Base-by-base conservation (phyloP, 1,140 invertebrate species). In the Doryteuthis pealeii region DNA sequence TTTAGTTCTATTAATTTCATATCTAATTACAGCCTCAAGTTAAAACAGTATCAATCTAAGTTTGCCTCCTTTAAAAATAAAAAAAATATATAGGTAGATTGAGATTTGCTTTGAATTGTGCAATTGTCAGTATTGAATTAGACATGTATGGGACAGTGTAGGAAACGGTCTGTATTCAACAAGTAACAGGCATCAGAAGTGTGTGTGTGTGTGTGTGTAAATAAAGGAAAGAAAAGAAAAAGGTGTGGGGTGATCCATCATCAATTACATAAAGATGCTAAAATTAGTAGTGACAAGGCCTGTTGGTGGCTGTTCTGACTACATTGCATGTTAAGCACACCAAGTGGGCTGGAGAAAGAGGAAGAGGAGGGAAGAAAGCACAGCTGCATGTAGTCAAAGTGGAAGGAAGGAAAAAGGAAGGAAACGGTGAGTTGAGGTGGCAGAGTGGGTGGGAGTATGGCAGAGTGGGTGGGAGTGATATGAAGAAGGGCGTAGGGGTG, bases 231-330 rank as follows among this genome's bases (percentile, higher is more conserved):
- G 18, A 18, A n/a, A 62, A 28, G 18, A 62, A 28, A 62, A 14
- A 22, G 10, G 22, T 62, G 18, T 12, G 54, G 54, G 54, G 26
- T 62, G 54, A 62, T 62, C 54, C 54, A 62, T 62, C 54, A 62
- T 28, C 6, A 28, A 62, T 62, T 62, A 62, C 26, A 62, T 62
- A 62, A 62, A 28, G 54, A 62, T 62, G 54, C 54, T 62, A 62
- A 62, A 62, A 62, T 62, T 62, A 62, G 54, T 62, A 62, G 22
- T 62, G 54, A 62, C 54, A 62, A 62, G 26, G 54, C 54, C 54
- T 62, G 18, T 22, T 62, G 54, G 54, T 62, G 18, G 35, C 35
- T 40, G 35, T 10, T 40, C 35, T 40, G 35, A 40, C 35, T 40
- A 40, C 4, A 40, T 40, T 40, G 35, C 35, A 40, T 40, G 35